These are phyloP conservation scores for Vulpes vulpes DNA, from an alignment of 2,113 vertebrate genomes.

Conservation along the genomic window DNA sequence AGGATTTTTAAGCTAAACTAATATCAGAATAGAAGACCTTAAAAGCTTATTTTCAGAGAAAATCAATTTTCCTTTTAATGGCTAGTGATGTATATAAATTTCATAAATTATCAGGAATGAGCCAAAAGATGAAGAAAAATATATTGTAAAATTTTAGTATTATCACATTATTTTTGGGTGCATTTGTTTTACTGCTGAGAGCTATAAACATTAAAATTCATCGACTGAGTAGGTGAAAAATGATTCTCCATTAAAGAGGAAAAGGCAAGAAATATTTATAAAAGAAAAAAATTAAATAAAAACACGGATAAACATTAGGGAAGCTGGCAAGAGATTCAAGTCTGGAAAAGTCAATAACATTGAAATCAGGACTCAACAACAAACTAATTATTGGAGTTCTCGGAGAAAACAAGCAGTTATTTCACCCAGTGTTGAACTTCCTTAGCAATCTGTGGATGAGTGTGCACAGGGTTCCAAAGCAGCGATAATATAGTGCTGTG, in stretches of 20 bases:
- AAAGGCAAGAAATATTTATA: neutral
- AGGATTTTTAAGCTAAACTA: neutral
- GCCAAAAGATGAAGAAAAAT: neutral
- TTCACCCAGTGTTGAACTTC: neutral
- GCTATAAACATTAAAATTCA: neutral
- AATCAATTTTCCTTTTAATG: neutral
- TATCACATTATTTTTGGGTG: neutral
- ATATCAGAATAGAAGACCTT: neutral
- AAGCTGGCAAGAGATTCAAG: neutral
- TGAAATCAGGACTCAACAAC: neutral
- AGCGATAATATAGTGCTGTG: too few relatives aligned
- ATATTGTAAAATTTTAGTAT: neutral
- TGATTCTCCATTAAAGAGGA: neutral
- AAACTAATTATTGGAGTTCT: neutral
- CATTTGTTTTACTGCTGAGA: neutral
- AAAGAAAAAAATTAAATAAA: neutral
- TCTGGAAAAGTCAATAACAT: neutral
- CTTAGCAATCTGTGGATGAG: neutral
- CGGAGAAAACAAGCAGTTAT: neutral
- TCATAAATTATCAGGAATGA: neutral
- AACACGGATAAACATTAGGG: neutral
- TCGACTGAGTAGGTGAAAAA: neutral
- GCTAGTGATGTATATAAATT: neutral
- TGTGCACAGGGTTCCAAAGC: neutral
- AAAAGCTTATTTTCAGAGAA: slow-evolving; percentile 39